Conservation (phyloP, 1,140 invertebrate genomes). For the Zaprionus lachaisei region DNA sequence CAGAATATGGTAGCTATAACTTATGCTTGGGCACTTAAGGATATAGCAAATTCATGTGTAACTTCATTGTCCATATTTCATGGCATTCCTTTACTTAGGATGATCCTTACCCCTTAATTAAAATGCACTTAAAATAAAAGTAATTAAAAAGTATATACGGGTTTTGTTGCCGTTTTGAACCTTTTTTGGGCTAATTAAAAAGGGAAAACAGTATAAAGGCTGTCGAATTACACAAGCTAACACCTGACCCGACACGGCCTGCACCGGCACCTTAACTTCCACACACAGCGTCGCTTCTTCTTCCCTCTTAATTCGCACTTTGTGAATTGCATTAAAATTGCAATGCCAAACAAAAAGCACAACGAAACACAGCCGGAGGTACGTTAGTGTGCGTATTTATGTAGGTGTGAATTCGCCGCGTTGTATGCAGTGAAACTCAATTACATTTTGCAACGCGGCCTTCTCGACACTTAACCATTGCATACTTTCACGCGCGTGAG, state of each 20-base stretch:
- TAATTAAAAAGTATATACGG: slow-evolving; percentile 1
- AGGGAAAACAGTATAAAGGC: slow-evolving; percentile 25
- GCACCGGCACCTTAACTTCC: not conserved
- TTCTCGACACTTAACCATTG: slow-evolving; percentile 19
- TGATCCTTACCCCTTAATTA: not conserved
- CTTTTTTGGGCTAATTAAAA: slow-evolving; percentile 36
- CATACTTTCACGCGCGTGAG: slow-evolving; percentile 3
- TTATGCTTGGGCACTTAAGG: too few species aligned
- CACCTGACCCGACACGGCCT: slow-evolving; percentile 4
- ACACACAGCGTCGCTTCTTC: too few species aligned
- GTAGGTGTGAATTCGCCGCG: slow-evolving; percentile 1
- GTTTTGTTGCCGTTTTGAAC: not conserved
- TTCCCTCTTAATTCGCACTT: slow-evolving; percentile 18
- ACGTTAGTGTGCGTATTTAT: not conserved
- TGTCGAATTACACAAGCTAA: slow-evolving; percentile 28
- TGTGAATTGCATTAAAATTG: slow-evolving; percentile 49
- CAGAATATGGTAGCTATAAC: too few species aligned
- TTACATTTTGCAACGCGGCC: slow-evolving; percentile 25
- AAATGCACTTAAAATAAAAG: not conserved
- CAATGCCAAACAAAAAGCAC: slow-evolving; percentile 30
- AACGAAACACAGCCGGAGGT: slow-evolving; percentile 1
- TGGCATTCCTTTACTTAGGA: not conserved
- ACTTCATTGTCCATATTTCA: not conserved
- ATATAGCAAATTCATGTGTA: too few species aligned
- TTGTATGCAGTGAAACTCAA: slow-evolving; percentile 40